A percentile compares a stretch with the other conserved stretches of the same genome.
Evolutionary conservation across 2,113 vertebrate genomes (phyloP).

Genomic region (Platichthys flesus): DNA sequence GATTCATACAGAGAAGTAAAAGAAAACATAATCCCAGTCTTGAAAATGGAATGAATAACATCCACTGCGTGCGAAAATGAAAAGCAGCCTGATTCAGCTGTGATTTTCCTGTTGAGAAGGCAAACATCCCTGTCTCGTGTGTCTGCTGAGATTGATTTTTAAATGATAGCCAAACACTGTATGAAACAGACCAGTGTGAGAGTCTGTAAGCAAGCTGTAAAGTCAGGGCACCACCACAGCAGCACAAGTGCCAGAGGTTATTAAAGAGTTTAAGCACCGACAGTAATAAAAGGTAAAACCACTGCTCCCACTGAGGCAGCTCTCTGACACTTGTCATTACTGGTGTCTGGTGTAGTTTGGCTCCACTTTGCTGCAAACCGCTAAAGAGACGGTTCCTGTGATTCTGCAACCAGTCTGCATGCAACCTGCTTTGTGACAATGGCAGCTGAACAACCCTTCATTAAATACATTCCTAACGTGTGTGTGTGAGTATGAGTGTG

Average conservation of each 20-base stretch:
- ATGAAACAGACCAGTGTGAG: not conserved
- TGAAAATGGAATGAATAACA: not conserved
- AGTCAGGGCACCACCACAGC: slow-evolving; percentile 10
- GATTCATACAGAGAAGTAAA: not conserved
- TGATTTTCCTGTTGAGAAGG: not conserved
- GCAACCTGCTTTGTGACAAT: slow-evolving; percentile 5
- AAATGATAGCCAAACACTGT: not conserved
- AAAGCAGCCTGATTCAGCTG: not conserved
- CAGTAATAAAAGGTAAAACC: slow-evolving; percentile 25
- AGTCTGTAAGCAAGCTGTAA: slow-evolving; percentile 2
- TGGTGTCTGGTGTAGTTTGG: slow-evolving; percentile 42
- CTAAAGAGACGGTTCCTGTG: slow-evolving; percentile 14
- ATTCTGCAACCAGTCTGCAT: slow-evolving; percentile 2
- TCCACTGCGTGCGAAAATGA: not conserved
- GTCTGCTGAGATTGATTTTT: not conserved
- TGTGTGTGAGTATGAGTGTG: not conserved
- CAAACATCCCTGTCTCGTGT: slow-evolving; percentile 4
- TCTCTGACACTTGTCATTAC: slow-evolving; percentile 52
- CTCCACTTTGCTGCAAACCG: slow-evolving; percentile 24
- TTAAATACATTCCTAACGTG: slow-evolving; percentile 72
- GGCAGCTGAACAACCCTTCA: slow-evolving; percentile 58
- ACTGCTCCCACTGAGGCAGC: slow-evolving; percentile 20
- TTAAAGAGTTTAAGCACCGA: slow-evolving; percentile 25
- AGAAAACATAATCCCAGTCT: not conserved
- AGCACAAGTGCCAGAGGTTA: slow-evolving; percentile 17